Percentiles rank a stretch among this genome's conserved stretches.
Conservation (phyloP, 2,113 vertebrate genomes). For the Pteronura brasiliensis region DNA sequence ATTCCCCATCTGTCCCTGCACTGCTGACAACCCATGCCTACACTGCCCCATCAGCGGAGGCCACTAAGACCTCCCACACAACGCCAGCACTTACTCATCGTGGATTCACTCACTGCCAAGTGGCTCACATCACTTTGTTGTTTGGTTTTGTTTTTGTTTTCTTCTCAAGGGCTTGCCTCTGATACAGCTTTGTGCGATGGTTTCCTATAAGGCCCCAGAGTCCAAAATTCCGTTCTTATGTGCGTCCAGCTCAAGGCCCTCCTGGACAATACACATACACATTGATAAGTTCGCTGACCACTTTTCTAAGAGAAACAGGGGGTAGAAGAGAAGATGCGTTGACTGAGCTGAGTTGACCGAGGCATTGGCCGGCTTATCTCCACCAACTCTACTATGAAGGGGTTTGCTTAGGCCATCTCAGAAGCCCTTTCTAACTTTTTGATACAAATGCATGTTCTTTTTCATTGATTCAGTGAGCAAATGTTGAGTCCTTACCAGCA, state of each 20-base stretch:
- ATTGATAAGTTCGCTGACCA: not conserved
- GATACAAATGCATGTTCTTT: not conserved
- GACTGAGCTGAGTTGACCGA: not conserved
- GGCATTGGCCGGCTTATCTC: not conserved
- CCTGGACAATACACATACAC: too few species aligned
- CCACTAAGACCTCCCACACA: not conserved
- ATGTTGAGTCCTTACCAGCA: not conserved
- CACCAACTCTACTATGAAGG: not conserved
- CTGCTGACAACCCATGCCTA: not conserved
- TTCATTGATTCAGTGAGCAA: not conserved
- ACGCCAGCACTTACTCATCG: accelerated
- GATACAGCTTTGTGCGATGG: not conserved
- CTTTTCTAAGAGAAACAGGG: not conserved
- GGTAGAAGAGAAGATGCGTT: not conserved
- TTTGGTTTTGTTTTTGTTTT: not conserved
- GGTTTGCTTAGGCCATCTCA: not conserved
- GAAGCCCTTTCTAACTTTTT: not conserved
- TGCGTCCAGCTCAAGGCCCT: not conserved
- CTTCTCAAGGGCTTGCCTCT: not conserved
- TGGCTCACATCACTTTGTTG: too few species aligned
- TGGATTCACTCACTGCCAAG: not conserved
- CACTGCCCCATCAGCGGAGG: not conserved
- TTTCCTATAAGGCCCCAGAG: not conserved
- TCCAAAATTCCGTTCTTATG: not conserved
- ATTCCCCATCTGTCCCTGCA: not conserved